Evolutionary conservation across 2,888 invertebrate genomes (phyloP).

Genomic region (Ditula angustiorana): DNA sequence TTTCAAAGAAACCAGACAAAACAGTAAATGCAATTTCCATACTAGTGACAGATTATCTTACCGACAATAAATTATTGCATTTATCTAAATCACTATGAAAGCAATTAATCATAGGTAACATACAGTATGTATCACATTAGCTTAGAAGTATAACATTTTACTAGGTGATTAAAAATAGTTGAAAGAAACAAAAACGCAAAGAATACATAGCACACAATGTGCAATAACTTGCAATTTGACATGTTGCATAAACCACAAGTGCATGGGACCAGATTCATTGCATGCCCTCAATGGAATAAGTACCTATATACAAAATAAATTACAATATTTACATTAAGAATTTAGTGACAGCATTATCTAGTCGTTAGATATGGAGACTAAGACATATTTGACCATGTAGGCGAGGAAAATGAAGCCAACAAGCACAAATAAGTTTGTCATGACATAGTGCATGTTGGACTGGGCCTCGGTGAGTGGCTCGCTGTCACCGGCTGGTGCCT

Average conservation of each 20-base stretch:
- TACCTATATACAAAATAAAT: conserved; percentile 81
- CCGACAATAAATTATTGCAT: conserved; percentile 29
- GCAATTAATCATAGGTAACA: conserved; percentile 32
- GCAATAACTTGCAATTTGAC: conserved; percentile 29
- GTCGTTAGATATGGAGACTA: conserved; percentile 90
- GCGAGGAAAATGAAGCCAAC: conserved; percentile 97
- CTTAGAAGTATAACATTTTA: conserved; percentile 25
- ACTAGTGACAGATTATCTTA: conserved; percentile 27
- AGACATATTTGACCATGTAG: conserved; percentile 96
- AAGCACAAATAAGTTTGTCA: conserved; percentile 95
- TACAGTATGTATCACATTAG: conserved; percentile 26
- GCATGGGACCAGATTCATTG: conserved; percentile 18
- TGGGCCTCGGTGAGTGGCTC: conserved; percentile 83
- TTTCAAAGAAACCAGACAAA: conserved; percentile 12
- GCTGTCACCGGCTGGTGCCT: conserved; percentile 63
- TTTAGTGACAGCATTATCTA: conserved; percentile 56
- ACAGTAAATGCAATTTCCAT: conserved; percentile 37
- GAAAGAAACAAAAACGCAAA: not conserved
- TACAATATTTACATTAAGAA: conserved; percentile 78
- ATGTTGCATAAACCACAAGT: conserved; percentile 12
- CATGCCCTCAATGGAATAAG: conserved; percentile 40
- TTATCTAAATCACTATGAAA: conserved; percentile 35
- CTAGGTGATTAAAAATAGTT: conserved; percentile 17
- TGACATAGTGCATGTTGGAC: conserved; percentile 90
- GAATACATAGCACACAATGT: conserved; percentile 10